Base-by-base conservation (phyloP, 92 coral and sea anemone species). In the Phenganax marumi region DNA sequence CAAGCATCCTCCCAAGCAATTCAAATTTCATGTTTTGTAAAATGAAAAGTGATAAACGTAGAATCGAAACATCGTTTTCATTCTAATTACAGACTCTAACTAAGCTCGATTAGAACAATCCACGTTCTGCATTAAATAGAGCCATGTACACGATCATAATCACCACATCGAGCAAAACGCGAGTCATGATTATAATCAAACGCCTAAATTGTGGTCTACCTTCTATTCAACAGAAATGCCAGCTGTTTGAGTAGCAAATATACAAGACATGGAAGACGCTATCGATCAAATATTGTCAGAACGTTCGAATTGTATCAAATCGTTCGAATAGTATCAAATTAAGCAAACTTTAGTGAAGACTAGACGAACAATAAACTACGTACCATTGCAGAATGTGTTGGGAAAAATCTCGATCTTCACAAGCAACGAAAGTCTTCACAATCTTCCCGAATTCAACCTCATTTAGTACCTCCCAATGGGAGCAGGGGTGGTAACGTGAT, bases 391-490 rank as follows among this genome's bases (percentile, higher is more conserved):
- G 3, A 66, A 12, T 8, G 24, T 33, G 49, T 66, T 66, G 72
- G 26, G 13, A 12, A 33, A 25, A 33, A 66, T 66, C 43, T 33
- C 43, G 43, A 33, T 33, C 43, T 33, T 33, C 43, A 5, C 5
- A 33, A 33, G 43, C 43, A n/a, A 23, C 26, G 17, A 12, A 66
- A 66, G 43, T 66, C 72, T 25, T 25, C 0, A 24, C 50, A 23
- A 66, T 11, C 21, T 76, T 55, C 79, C 21, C 53, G 62, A 33
- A 33, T 33, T 50, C 79, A 47, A 61, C 61, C 47, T 63, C 79
- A 17, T 23, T 43, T 76, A 66, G 72, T 66, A 66, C 72, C 72
- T 25, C n/a, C n/a, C n/a, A n/a, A n/a, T n/a, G n/a, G n/a, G n/a
- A n/a, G n/a, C n/a, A n/a, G n/a, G n/a, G n/a, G n/a, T n/a, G n/a